Percentiles rank a stretch among this genome's conserved stretches.
Evolutionary conservation across 2,797 vertebrate genomes (phyloP).

Genomic region (Argentina silus): DNA sequence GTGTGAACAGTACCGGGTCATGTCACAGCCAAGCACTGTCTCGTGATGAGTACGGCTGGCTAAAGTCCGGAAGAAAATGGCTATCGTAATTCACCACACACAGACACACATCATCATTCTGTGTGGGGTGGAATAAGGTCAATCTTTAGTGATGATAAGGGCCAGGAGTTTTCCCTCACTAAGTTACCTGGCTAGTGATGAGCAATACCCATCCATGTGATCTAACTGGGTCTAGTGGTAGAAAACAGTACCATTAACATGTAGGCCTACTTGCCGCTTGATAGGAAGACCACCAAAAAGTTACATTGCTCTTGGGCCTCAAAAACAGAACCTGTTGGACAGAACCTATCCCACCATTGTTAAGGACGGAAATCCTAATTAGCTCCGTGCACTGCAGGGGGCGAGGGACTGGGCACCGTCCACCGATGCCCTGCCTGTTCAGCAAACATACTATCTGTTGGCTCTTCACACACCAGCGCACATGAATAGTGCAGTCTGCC

Average conservation of each 20-base stretch:
- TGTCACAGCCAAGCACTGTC: constrained; percentile 20
- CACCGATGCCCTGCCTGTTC: constrained; percentile 74
- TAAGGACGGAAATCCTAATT: constrained; percentile 70
- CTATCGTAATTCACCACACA: too few species aligned
- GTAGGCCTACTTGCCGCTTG: not conserved
- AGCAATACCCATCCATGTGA: too few species aligned
- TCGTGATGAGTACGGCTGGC: constrained; percentile 1
- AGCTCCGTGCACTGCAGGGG: constrained; percentile 62
- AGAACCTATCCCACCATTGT: constrained; percentile 58
- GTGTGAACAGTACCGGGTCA: constrained; percentile 5
- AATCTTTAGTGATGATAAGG: too few species aligned
- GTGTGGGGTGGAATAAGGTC: too few species aligned
- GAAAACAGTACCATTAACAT: not conserved
- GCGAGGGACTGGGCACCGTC: constrained; percentile 57
- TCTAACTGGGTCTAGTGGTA: too few species aligned
- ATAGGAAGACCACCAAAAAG: not conserved
- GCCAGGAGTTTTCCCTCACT: too few species aligned
- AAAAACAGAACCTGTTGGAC: not conserved
- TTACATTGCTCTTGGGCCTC: not conserved
- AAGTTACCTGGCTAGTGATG: not conserved
- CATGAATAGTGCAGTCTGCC: constrained; percentile 79
- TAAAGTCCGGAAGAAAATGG: not conserved
- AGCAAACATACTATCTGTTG: constrained; percentile 79
- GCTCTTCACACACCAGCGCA: constrained; percentile 79
- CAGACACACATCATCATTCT: too few species aligned